A percentile compares a stretch with the other conserved stretches of the same genome.
phyloP scores from a whole-genome alignment of 2,797 vertebrate genomes.

The Helostoma temminkii region DNA sequence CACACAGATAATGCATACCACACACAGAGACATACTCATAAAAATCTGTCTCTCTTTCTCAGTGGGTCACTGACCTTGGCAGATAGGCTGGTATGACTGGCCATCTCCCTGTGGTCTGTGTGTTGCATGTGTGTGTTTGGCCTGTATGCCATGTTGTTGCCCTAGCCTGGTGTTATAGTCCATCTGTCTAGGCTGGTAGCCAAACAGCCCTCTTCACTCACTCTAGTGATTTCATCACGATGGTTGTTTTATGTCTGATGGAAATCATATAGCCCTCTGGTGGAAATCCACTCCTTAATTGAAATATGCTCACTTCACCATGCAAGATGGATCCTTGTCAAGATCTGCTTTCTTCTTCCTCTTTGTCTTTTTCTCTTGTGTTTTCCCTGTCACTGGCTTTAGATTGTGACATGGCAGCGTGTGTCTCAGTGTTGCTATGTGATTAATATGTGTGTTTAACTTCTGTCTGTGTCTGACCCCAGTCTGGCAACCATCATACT shows the following conservation, averaged over 20 bases:
- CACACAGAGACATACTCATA: conserved; percentile 17
- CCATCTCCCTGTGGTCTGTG: conserved; percentile 56
- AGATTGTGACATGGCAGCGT: not conserved
- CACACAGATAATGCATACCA: conserved; percentile 7
- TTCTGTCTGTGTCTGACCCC: not conserved
- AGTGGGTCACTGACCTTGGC: conserved; percentile 71
- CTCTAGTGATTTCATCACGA: conserved; percentile 58
- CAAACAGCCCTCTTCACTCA: conserved; percentile 62
- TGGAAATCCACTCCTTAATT: conserved; percentile 60
- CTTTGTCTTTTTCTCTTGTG: conserved; percentile 26
- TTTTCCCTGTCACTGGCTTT: not conserved
- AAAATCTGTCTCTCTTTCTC: conserved; percentile 41
- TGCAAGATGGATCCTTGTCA: conserved; percentile 12
- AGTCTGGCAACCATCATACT: conserved; percentile 7
- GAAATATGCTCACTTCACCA: conserved; percentile 29
- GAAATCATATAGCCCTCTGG: conserved; percentile 60
- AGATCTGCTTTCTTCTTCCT: not conserved
- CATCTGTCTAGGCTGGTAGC: conserved; percentile 77
- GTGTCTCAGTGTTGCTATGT: not conserved
- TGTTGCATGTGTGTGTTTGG: conserved; percentile 53
- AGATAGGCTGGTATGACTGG: conserved; percentile 52
- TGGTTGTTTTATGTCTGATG: conserved; percentile 49
- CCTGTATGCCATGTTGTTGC: conserved; percentile 65
- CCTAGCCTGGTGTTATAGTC: conserved; percentile 72
- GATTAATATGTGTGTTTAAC: conserved; percentile 21